Conservation (phyloP, 2,888 invertebrate genomes). For the Tyria jacobaeae region DNA sequence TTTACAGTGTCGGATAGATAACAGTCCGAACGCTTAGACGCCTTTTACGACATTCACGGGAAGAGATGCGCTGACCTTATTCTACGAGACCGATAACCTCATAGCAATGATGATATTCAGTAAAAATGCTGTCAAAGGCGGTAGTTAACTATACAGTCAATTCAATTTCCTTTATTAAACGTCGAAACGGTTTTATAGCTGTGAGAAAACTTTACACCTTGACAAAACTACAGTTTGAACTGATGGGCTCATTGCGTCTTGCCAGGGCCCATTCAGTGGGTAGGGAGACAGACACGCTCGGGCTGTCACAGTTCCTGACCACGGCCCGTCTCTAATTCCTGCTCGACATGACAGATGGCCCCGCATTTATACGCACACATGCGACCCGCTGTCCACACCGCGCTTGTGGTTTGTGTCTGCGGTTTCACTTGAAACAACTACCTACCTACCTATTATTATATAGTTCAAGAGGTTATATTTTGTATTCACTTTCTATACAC, state of each 20-base stretch:
- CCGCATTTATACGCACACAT: conserved; percentile 8
- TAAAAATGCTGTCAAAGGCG: too few relatives aligned
- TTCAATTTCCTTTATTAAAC: too few relatives aligned
- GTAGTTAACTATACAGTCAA: too few relatives aligned
- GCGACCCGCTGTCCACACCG: conserved; percentile 1
- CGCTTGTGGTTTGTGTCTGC: conserved; percentile 9
- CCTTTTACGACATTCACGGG: too few relatives aligned
- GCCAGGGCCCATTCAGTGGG: conserved; percentile 3
- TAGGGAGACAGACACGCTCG: neutral
- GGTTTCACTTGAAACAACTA: conserved; percentile 9
- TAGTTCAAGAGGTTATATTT: neutral
- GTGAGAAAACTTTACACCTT: neutral
- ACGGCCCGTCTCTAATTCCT: conserved; percentile 15
- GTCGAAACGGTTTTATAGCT: neutral
- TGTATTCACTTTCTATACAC: neutral
- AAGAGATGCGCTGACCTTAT: too few relatives aligned
- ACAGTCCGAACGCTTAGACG: too few relatives aligned
- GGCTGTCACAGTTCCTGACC: conserved; percentile 6
- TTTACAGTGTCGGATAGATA: too few relatives aligned
- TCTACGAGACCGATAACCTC: too few relatives aligned
- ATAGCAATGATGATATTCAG: too few relatives aligned
- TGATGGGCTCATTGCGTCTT: neutral
- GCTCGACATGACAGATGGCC: conserved; percentile 20
- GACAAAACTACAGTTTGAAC: neutral
- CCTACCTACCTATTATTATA: neutral